Base-by-base conservation (phyloP, 1,140 invertebrate genomes). In the Procambarus clarkii region DNA sequence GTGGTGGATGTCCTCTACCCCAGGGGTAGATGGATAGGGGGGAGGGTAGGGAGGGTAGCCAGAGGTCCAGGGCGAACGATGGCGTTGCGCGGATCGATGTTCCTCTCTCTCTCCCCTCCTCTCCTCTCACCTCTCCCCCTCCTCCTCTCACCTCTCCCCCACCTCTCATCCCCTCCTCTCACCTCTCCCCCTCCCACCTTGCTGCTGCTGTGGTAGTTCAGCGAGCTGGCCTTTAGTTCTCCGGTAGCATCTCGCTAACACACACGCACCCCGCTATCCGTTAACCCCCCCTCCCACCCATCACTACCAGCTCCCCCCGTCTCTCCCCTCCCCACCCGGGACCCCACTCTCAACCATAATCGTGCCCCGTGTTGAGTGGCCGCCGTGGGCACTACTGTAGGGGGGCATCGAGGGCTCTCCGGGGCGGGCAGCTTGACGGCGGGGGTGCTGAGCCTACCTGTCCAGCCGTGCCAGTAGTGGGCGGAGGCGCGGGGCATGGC, bases 171-270 rank as follows among this genome's bases (percentile, higher is more conserved):
- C 86, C 24, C 44, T 77, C 45, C 11, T 58, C 54, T 46, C 87
- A 60, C 80, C 88, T 84, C 71, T 80, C 54, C 81, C 76, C 46
- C 82, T 82, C 69, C 80, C 71, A 80, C 88, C 82, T 91, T 80
- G 64, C 60, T 64, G 81, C 88, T 76, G 44, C 24, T 64, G 58
- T 71, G 88, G 69, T 77, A 84, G 81, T 76, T 79, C 74, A 69
- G 58, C 86, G 45, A 54, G 79, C 74, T 54, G 80, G 79, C 88
- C 78, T 80, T 77, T 83, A 83, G 88, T 82, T 79, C 88, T 78
- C 81, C 46, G 80, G 34, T 64, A 76, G 78, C 86, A 34, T 60
- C 77, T 71, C 60, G 34, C 86, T 13, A 58, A 50, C 78, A 84
- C 78, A 71, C 86, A 88, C 86, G 44, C 86, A 69, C 86, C 34